phyloP scores from a whole-genome alignment of 1,140 invertebrate species.

The Teleopsis dalmanni region DNA sequence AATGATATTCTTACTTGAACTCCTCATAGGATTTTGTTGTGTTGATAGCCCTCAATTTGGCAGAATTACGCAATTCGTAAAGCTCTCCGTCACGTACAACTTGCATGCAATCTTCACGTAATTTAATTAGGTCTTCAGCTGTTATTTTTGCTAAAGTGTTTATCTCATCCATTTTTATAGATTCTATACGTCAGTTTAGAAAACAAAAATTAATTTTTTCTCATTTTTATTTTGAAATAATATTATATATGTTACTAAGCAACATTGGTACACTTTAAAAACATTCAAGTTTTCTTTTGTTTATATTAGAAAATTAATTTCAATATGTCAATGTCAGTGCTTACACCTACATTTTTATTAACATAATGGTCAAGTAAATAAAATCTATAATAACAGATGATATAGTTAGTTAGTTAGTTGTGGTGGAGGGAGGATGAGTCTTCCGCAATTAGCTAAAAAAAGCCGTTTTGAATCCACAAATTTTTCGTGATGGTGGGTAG shows the following conservation, averaged over 20 bases:
- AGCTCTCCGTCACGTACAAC: slow-evolving; percentile 45
- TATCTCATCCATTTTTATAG: background rate
- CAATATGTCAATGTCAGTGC: background rate
- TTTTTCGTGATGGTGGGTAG: too few species aligned
- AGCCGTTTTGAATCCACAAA: too few species aligned
- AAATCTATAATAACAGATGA: too few species aligned
- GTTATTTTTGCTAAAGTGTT: slow-evolving; percentile 22
- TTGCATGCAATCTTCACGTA: slow-evolving; percentile 24
- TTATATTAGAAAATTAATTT: background rate
- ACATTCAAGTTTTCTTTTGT: background rate
- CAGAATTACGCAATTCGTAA: slow-evolving; percentile 53
- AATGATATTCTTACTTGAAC: slow-evolving; percentile 48
- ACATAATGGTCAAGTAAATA: too few species aligned
- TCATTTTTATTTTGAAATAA: too few species aligned
- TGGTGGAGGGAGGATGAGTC: too few species aligned
- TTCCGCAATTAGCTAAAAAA: too few species aligned
- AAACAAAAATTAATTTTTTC: too few species aligned
- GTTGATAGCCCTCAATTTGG: slow-evolving; percentile 52
- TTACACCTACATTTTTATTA: background rate
- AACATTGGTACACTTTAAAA: too few species aligned
- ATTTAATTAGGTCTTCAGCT: slow-evolving; percentile 23
- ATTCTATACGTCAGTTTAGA: background rate
- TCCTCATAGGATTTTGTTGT: slow-evolving; percentile 53
- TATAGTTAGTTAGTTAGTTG: too few species aligned
- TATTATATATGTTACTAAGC: too few species aligned